Conservation (phyloP, 1,140 invertebrate species). For the Drosophila equinoxialis region DNA sequence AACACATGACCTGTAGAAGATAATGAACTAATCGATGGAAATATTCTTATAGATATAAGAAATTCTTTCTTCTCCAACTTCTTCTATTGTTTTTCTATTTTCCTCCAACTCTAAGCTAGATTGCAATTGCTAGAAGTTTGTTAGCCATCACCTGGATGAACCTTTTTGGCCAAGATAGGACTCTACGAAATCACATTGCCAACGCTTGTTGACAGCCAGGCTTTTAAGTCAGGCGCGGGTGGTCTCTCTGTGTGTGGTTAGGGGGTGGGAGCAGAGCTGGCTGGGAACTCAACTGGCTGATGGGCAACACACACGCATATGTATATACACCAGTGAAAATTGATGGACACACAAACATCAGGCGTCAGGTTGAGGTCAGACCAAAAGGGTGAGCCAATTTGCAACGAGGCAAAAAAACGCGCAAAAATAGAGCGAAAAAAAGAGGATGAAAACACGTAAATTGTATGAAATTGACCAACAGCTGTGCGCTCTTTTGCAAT, state of each 20-base stretch:
- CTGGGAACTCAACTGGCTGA: conserved; percentile 40
- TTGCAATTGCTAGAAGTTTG: background rate
- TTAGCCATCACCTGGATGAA: conserved; percentile 17
- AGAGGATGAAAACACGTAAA: conserved; percentile 19
- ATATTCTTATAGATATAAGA: background rate
- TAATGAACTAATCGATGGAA: background rate
- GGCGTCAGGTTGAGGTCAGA: conserved; percentile 29
- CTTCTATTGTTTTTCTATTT: too few species aligned
- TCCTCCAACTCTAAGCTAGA: background rate
- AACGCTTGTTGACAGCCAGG: conserved; percentile 39
- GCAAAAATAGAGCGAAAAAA: conserved; percentile 19
- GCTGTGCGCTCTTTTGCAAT: conserved; percentile 14
- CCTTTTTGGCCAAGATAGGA: background rate
- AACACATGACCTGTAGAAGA: background rate
- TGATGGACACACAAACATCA: conserved; percentile 32
- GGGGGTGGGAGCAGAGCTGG: background rate
- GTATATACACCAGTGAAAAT: conserved; percentile 41
- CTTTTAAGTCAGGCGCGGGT: conserved; percentile 24
- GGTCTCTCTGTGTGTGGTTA: background rate
- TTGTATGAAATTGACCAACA: conserved; percentile 36
- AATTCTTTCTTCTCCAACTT: too few species aligned
- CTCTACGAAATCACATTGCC: conserved; percentile 41
- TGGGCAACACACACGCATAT: conserved; percentile 38
- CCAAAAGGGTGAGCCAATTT: conserved; percentile 28
- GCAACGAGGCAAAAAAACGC: conserved; percentile 6